Evolutionary conservation across 2,113 vertebrate species (phyloP).

Genomic region (Atlantisia rogersi): DNA sequence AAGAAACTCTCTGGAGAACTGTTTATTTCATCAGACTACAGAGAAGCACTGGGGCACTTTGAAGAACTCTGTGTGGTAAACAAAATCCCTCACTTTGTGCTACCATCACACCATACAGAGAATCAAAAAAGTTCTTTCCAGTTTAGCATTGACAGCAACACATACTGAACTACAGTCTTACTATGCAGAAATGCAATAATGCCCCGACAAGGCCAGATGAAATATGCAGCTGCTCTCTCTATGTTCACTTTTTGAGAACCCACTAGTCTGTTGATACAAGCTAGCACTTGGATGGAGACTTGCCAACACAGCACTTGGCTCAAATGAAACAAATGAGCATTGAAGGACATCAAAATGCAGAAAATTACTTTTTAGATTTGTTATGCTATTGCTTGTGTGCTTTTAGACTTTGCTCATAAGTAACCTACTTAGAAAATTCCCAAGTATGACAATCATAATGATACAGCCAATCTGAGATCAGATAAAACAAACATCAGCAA

Average conservation of each 20-base stretch:
- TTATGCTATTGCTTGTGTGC: not conserved
- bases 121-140: not conserved
- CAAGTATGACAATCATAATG: not conserved
- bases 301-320: not conserved
- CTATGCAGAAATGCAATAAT: accelerated
- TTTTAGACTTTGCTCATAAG: not conserved
- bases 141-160: not conserved
- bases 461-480: not conserved
- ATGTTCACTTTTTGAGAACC: not conserved
- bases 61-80: not conserved
- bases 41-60: not conserved
- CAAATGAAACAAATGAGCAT: not conserved
- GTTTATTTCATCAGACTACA: not conserved
- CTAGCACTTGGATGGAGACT: not conserved
- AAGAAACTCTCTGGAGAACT: not conserved
- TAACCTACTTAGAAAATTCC: not conserved
- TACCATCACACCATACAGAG: not conserved
- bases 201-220: not conserved
- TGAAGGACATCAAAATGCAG: not conserved
- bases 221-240: not conserved
- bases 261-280: not conserved
- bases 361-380: not conserved
- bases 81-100: not conserved
- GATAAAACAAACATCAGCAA: not conserved
- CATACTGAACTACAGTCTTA: not conserved